Evolutionary conservation across 1,140 invertebrate species (phyloP), one percentile per base, ranked within the genome.

Genomic region (Diuraphis noxia): DNA sequence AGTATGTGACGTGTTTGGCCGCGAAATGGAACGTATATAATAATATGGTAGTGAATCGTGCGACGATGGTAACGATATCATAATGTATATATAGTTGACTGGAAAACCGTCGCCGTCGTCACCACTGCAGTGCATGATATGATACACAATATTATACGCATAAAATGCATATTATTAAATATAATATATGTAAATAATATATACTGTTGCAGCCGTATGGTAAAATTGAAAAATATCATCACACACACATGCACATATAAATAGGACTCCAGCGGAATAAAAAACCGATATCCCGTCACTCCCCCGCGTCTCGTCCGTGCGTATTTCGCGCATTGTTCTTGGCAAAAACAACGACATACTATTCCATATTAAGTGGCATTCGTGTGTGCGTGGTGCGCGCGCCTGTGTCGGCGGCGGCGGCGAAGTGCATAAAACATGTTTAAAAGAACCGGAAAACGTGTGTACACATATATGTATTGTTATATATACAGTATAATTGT

Each of bases 371-470:
- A 86, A 85, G 82, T 46, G 82, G 84, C 84, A 49, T 46, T 46
- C 77, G 13, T 36, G 34, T 38, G 79, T 40, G 79, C 10, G 21
- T 19, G 81, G n/a, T 40, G 79, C 9, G 36, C 13, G 38, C 40
- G 79, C 7, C 19, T 38, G 25, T n/a, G 38, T n/a, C 79, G 40
- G 30, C 79, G 21, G 7, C 30, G 56, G 56, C 56, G 56, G n/a
- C 56, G 30, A 72, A 72, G 56, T n/a, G 82, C 40, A 86, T 86
- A 86, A 86, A 52, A 86, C 85, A 86, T 52, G 85, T 86, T 86
- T 49, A 86, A 86, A 86, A 86, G 85, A 52, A 86, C 85, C 85
- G 85, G 85, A 86, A 86, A 86, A 86, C 46, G 43, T 23, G 43
- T 52, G 85, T 49, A 82, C 36, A 82, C 81, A 82, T 17, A 40